These are phyloP conservation scores for Strigops habroptila DNA, from an alignment of 2,113 vertebrate genomes.

Conservation along the genomic window DNA sequence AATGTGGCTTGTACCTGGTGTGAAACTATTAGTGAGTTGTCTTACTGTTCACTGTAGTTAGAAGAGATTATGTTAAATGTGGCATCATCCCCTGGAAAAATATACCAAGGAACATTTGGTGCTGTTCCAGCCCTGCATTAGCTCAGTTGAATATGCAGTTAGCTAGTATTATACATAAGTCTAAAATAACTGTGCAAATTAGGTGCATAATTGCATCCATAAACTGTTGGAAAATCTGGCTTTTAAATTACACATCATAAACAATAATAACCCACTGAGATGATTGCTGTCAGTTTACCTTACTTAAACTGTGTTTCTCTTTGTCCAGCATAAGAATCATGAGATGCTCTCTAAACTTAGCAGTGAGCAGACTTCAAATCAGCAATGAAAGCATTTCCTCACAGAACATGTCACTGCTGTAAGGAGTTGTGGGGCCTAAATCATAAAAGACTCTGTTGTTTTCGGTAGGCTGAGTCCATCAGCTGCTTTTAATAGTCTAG, in stretches of 20 bases:
- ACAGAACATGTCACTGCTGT: neutral
- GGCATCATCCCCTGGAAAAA: slow-evolving; percentile 3
- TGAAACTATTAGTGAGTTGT: slow-evolving; percentile 13
- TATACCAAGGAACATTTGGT: neutral
- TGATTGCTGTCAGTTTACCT: slow-evolving; percentile 12
- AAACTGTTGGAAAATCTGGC: slow-evolving; percentile 46
- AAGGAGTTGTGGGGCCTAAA: neutral
- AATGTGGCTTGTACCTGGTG: neutral
- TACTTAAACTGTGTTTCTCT: neutral
- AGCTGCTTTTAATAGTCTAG: neutral
- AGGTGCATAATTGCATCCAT: slow-evolving; percentile 41
- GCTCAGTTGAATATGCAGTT: neutral
- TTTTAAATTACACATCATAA: slow-evolving; percentile 48
- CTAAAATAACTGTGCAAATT: slow-evolving; percentile 53
- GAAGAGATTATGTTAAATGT: slow-evolving; percentile 24
- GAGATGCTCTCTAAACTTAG: neutral
- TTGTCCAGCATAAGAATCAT: neutral
- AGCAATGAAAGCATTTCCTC: neutral
- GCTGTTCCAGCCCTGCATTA: slow-evolving; percentile 6
- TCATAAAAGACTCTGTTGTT: neutral
- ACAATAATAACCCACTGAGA: slow-evolving; percentile 30
- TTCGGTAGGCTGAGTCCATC: neutral
- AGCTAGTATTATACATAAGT: slow-evolving; percentile 14
- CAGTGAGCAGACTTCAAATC: neutral
- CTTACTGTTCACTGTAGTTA: neutral